phyloP scores from a whole-genome alignment of 2,888 invertebrate genomes.

The Microchrysa polita region DNA sequence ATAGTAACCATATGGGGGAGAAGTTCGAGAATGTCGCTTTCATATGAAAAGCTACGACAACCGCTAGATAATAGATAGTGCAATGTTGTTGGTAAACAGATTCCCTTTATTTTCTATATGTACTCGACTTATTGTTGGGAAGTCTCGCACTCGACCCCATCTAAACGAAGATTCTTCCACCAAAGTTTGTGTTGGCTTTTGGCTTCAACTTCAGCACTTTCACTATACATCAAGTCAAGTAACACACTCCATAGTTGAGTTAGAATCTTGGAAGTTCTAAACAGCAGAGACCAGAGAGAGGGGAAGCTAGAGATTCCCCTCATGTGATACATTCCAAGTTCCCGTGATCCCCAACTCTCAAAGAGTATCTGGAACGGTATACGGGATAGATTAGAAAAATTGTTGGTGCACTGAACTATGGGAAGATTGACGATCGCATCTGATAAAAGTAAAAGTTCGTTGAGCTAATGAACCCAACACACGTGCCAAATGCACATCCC shows the following conservation, averaged over 20 bases:
- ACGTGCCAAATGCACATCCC: constrained; percentile 40
- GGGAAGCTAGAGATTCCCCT: constrained; percentile 3
- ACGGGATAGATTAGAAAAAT: constrained; percentile 11
- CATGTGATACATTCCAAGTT: neutral
- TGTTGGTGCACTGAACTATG: neutral
- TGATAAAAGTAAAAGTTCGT: constrained; percentile 52
- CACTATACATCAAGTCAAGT: neutral
- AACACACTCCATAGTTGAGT: neutral
- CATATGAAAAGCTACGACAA: constrained; percentile 27
- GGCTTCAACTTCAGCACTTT: constrained; percentile 24
- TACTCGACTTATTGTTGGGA: neutral
- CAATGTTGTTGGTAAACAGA: constrained; percentile 31
- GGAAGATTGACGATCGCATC: constrained; percentile 3
- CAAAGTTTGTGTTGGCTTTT: constrained; percentile 32
- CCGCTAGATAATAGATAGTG: neutral
- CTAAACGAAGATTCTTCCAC: constrained; percentile 1
- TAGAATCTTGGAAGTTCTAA: neutral
- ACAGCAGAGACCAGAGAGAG: neutral
- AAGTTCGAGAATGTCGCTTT: neutral
- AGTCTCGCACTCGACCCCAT: constrained; percentile 15
- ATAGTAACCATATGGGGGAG: neutral
- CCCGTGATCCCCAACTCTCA: constrained; percentile 1
- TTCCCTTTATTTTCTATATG: constrained; percentile 30
- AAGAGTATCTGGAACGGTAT: neutral
- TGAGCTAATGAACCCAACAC: constrained; percentile 50